phyloP scores from a whole-genome alignment of 2,113 vertebrate genomes.

The Trogon surrucura region DNA sequence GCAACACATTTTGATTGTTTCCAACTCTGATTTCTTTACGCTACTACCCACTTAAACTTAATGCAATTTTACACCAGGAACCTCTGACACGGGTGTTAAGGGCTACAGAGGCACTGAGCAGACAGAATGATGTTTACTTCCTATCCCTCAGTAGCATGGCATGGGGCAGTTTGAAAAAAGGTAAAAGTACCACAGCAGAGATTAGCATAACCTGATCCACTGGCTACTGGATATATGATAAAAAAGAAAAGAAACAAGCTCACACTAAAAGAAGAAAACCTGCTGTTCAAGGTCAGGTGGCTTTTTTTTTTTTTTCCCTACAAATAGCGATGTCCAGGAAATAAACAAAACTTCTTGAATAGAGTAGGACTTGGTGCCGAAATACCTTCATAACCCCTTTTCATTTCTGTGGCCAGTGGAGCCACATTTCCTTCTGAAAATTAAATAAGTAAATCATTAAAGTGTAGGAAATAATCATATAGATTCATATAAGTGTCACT shows the following conservation, averaged over 20 bases:
- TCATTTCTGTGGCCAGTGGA: neutral
- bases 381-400: neutral
- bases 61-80: constrained; percentile 8
- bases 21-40: constrained; percentile 10
- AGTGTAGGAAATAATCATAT: neutral
- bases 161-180: neutral
- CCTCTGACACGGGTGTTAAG: neutral
- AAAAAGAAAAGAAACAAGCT: neutral
- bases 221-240: neutral
- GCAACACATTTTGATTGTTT: neutral
- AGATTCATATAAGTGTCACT: neutral
- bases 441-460: no score
- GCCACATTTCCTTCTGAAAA: neutral
- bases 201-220: neutral
- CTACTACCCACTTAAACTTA: neutral
- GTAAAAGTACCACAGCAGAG: neutral
- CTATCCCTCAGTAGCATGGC: neutral
- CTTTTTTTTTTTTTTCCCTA: neutral
- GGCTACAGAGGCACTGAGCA: neutral
- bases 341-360: neutral
- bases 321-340: neutral
- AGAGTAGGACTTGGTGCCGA: neutral
- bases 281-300: neutral
- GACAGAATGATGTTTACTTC: neutral
- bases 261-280: neutral